Base-by-base conservation (phyloP, 1,140 invertebrate genomes). In the Lordiphosa mommai region DNA sequence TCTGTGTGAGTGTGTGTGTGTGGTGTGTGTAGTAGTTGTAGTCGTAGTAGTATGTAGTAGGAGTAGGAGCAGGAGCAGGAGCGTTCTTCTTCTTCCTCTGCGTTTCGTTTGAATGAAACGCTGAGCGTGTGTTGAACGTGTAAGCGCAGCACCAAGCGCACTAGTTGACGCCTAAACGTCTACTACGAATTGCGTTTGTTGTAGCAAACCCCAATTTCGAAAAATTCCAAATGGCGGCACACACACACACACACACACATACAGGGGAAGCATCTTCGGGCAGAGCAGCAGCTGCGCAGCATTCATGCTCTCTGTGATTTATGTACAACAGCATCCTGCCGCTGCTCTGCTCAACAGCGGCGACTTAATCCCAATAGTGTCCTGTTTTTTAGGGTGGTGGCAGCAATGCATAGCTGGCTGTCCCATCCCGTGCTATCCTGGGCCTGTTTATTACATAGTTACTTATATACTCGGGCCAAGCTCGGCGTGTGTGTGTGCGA, bases 161-260 rank as follows among this genome's bases (percentile, higher is more conserved):
- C 88, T 88, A 89, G 88, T 89, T 89, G 88, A 89, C 88, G 88
- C 88, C 88, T 89, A 89, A 89, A 89, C 88, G 88, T 89, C 88
- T 89, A 89, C 88, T 89, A 89, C 88, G 88, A 89, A 89, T 89
- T 84, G 73, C 72, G 82, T 74, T 88, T 86, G 88, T 87, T 89
- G 84, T 87, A 89, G 86, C 85, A 70, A 88, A 88, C 77, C 88
- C 88, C 85, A 87, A 88, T 89, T 88, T 88, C 86, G 80, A 88
- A 82, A 80, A 88, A 82, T 88, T 88, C 73, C 80, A 88, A 88
- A 88, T 88, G 86, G 86, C 86, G 86, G 80, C 86, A 86, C 72
- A 63, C 68, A 51, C 72, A 60, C 36, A 85, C 63, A 40, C 36
- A 16, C 40, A 56, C 40, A 41, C 9, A 29, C 27, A 38, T 9